These are phyloP conservation scores for Drosophila robusta DNA, from an alignment of 2,888 invertebrate species.

Conservation along the genomic window DNA sequence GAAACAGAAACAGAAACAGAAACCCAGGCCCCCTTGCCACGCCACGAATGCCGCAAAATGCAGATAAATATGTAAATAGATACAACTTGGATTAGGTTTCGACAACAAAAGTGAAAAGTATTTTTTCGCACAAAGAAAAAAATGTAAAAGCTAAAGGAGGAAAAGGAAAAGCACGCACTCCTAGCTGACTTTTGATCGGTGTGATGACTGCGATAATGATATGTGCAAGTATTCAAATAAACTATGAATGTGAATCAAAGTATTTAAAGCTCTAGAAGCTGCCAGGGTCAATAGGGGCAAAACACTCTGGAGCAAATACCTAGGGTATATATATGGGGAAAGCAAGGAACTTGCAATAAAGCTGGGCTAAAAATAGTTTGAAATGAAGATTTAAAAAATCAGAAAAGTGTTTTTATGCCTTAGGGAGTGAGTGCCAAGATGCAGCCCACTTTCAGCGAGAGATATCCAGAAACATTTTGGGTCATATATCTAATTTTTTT, in stretches of 20 bases:
- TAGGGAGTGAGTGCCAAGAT: too few species aligned
- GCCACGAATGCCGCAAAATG: conserved; percentile 53
- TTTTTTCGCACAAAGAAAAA: conserved; percentile 21
- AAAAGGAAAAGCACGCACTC: conserved; percentile 1
- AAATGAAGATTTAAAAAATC: too few species aligned
- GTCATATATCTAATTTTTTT: too few species aligned
- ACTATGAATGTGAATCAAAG: conserved; percentile 6
- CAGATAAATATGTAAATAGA: conserved; percentile 76
- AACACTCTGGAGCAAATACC: too few species aligned
- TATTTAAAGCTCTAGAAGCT: conserved; percentile 2
- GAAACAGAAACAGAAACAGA: too few species aligned
- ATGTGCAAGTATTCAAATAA: conserved; percentile 18
- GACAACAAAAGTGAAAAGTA: conserved; percentile 71
- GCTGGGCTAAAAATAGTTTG: background rate
- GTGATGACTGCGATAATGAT: conserved; percentile 12
- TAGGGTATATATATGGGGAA: too few species aligned
- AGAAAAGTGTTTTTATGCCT: too few species aligned
- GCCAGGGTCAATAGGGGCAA: background rate
- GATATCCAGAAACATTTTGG: background rate
- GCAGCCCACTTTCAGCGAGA: background rate
- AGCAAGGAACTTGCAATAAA: too few species aligned
- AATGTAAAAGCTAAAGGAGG: background rate
- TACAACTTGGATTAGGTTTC: conserved; percentile 72
- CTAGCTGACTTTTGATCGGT: conserved; percentile 26
- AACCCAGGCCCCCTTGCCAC: background rate